These are phyloP conservation scores for Hyles vespertilio DNA, from an alignment of 1,140 invertebrate species.

Conservation along the genomic window DNA sequence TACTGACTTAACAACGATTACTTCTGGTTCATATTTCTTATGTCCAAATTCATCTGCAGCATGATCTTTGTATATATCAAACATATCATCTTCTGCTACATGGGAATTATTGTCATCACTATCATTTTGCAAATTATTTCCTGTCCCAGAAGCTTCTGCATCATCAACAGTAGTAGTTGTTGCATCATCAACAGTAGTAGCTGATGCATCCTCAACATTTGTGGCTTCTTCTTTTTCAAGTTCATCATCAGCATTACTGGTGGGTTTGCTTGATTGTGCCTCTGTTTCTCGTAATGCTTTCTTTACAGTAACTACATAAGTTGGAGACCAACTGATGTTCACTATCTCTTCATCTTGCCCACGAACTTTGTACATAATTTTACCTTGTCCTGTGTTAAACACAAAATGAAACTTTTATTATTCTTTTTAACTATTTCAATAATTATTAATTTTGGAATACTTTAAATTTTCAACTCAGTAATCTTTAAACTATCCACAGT, in stretches of 20 bases:
- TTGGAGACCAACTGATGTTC: slow-evolving; percentile 85
- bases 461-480: too few relatives aligned
- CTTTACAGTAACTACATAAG: slow-evolving; percentile 42
- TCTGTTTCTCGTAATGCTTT: slow-evolving; percentile 37
- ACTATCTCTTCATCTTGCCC: slow-evolving; percentile 84
- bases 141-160: slow-evolving; percentile 38
- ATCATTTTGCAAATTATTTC: slow-evolving; percentile 50
- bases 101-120: slow-evolving; percentile 47
- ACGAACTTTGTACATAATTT: slow-evolving; percentile 80
- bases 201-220: not conserved
- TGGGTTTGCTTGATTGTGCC: slow-evolving; percentile 27
- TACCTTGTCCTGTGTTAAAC: slow-evolving; percentile 17
- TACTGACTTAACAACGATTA: slow-evolving; percentile 47
- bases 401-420: too few relatives aligned
- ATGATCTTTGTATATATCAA: slow-evolving; percentile 69
- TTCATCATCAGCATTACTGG: slow-evolving; percentile 42
- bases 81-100: slow-evolving; percentile 58
- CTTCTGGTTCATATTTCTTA: slow-evolving; percentile 60
- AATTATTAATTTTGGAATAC: too few relatives aligned
- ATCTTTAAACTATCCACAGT: too few relatives aligned
- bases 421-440: too few relatives aligned
- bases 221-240: slow-evolving; percentile 15
- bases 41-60: slow-evolving; percentile 67
- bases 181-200: not conserved
- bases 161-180: slow-evolving; percentile 16